These are phyloP conservation scores for Conomelus anceps DNA, from an alignment of 2,888 invertebrate genomes.

Conservation along the genomic window DNA sequence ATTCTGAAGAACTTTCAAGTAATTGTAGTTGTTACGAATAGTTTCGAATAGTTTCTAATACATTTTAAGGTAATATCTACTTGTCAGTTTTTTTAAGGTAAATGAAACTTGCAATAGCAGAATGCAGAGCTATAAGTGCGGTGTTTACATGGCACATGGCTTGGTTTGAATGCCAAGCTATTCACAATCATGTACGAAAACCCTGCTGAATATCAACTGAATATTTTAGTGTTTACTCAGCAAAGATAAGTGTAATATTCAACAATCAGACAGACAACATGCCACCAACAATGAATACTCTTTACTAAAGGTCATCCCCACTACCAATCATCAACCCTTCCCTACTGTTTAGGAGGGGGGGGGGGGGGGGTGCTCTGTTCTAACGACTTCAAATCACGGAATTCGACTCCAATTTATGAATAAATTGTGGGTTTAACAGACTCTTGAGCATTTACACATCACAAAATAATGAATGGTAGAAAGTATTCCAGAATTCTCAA, in stretches of 20 bases:
- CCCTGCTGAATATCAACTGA: neutral
- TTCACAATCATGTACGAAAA: neutral
- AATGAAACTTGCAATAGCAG: neutral
- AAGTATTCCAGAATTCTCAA: neutral
- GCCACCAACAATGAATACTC: neutral
- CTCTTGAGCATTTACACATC: neutral
- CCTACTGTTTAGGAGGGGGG: too few species aligned
- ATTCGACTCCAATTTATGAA: neutral
- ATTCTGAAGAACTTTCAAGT: too few species aligned
- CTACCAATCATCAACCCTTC: neutral
- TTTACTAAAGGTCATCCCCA: neutral
- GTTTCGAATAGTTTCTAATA: too few species aligned
- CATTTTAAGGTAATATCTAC: too few species aligned
- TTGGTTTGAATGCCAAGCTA: neutral
- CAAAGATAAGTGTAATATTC: neutral
- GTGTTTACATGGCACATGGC: neutral
- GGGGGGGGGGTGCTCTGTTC: too few species aligned
- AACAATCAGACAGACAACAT: neutral
- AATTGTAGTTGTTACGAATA: too few species aligned
- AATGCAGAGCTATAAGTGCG: neutral
- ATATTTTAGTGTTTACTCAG: neutral
- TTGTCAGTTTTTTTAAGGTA: too few species aligned
- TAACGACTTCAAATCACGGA: neutral
- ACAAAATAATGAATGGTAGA: neutral
- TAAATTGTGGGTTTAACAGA: neutral